Evolutionary conservation across 2,888 invertebrate species (phyloP), one percentile per base, ranked within the genome.

Genomic region (Cheiracanthium punctorium): DNA sequence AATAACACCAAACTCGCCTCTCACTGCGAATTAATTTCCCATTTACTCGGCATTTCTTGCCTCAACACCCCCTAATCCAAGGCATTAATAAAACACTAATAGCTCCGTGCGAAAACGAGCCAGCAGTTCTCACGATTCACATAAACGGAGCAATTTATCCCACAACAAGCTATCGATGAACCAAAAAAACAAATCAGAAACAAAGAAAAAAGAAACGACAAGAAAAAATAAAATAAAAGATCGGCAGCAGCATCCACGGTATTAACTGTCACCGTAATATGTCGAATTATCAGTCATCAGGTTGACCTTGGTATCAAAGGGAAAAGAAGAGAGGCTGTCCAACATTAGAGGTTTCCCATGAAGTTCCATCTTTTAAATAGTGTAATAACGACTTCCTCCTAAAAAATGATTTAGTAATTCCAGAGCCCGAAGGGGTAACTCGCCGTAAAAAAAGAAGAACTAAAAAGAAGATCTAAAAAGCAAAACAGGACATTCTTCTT

Each of bases 181-280:
- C 58, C 1, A 58, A 58, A 24, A n/a, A 7, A 58, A 58, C 8
- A 48, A 48, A 10, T 8, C 5, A 10, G 12, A 37, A 10, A 37
- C 5, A 37, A 37, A 37, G 12, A 5, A 37, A 37, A 37, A n/a
- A 2, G 17, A 48, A 48, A 48, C 8, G 37, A 37, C 5, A 10
- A 37, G 12, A 10, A 37, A 37, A 37, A 37, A 37, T 8, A 5
- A 37, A 37, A 37, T 37, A 37, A 37, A 37, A 37, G 7, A n/a
- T n/a, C n/a, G n/a, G n/a, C n/a, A 10, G n/a, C 43, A 10, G 2
- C 17, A 2, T 17, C 20, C 4, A 1, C 58, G 12, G 58, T 58
- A 58, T 24, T 58, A 58, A 58, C 58, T 58, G 58, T 58, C 58
- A 58, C 58, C 58, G 58, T 58, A 58, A 58, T 58, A 58, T 58